Evolutionary conservation across 2,888 invertebrate species (phyloP).

Genomic region (Allacma fusca): DNA sequence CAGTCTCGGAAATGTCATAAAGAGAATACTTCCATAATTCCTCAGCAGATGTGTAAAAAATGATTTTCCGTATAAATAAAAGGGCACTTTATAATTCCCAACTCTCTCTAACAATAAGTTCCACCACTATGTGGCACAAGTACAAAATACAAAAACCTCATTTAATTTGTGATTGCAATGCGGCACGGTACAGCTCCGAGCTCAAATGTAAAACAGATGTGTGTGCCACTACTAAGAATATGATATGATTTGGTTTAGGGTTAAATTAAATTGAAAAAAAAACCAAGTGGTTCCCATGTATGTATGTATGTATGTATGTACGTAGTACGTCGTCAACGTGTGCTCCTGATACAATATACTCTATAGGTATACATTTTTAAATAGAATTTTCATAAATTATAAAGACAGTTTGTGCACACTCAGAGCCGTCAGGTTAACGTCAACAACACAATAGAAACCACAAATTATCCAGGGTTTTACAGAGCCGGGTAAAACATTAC

Average conservation of each 20-base stretch:
- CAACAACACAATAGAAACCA: neutral
- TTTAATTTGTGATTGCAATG: neutral
- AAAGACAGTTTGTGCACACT: neutral
- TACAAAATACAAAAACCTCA: neutral
- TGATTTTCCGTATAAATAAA: neutral
- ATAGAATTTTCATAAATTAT: neutral
- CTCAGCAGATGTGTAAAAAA: neutral
- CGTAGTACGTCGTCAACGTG: no score
- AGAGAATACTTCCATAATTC: constrained; percentile 12
- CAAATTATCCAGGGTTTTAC: no score
- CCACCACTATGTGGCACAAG: neutral
- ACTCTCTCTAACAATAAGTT: neutral
- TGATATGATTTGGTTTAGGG: constrained; percentile 39
- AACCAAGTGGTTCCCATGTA: neutral
- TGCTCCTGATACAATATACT: no score
- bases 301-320: no score
- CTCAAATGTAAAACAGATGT: constrained; percentile 41
- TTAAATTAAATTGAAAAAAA: constrained; percentile 33
- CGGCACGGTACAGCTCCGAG: neutral
- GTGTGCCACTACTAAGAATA: constrained; percentile 21
- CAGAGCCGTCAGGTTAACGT: neutral
- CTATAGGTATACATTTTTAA: no score
- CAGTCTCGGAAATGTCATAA: neutral
- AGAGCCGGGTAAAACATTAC: neutral
- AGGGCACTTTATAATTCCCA: neutral